These are phyloP conservation scores for Dusona sp. DNA, from an alignment of 2,888 invertebrate species.

Conservation along the genomic window DNA sequence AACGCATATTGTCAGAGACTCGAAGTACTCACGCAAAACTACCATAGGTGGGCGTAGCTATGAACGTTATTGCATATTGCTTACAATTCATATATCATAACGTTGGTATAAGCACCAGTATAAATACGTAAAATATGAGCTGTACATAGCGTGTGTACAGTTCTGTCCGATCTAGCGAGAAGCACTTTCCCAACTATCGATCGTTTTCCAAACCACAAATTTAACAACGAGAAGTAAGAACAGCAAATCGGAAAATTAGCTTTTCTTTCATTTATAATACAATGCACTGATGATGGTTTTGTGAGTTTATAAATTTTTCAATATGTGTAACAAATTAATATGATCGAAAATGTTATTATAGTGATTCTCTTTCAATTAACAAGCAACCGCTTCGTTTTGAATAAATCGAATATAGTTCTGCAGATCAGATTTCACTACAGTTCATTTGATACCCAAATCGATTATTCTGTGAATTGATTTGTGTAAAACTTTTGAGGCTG, in stretches of 20 bases:
- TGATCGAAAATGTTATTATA: neutral
- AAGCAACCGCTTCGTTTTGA: neutral
- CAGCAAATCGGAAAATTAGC: neutral
- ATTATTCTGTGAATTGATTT: neutral
- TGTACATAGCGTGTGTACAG: constrained; percentile 20
- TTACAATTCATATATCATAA: constrained; percentile 76
- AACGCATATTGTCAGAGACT: constrained; percentile 55
- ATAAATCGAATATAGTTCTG: neutral
- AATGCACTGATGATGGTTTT: neutral
- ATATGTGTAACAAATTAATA: neutral
- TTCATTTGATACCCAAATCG: neutral
- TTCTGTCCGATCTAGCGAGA: constrained; percentile 66
- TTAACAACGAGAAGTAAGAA: constrained; percentile 2
- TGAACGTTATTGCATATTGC: constrained; percentile 77
- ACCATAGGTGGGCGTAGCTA: constrained; percentile 75
- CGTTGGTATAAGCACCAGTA: constrained; percentile 63
- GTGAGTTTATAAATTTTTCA: neutral
- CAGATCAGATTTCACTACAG: neutral
- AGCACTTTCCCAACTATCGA: constrained; percentile 60
- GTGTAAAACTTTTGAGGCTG: too few relatives aligned
- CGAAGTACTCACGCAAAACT: constrained; percentile 52
- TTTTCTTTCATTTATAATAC: neutral
- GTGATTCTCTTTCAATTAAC: neutral
- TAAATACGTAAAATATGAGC: constrained; percentile 47
- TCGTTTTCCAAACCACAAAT: constrained; percentile 24